Evolutionary conservation across 2,113 vertebrate species (phyloP).

Genomic region (Vireo altiloquus): DNA sequence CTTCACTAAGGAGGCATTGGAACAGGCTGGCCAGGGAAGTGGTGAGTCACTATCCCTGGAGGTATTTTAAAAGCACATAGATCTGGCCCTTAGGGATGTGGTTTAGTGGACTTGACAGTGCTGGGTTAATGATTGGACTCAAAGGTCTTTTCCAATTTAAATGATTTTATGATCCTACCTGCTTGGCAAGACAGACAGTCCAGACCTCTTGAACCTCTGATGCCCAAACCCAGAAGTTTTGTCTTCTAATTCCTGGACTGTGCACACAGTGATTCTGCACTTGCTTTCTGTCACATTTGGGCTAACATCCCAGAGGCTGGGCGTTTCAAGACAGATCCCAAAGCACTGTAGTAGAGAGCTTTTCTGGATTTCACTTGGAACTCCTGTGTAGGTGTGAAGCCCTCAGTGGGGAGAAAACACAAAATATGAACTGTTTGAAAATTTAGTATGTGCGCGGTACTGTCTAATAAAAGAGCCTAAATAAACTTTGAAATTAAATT

Average conservation of each 20-base stretch:
- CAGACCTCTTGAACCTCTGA: not conserved
- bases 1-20: not conserved
- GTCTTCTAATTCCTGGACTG: not conserved
- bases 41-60: not conserved
- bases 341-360: not conserved
- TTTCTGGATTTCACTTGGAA: not conserved
- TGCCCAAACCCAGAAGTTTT: not conserved
- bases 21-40: not conserved
- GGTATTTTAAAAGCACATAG: not conserved
- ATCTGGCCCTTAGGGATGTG: rapidly evolving
- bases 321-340: not conserved
- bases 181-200: not conserved
- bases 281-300: not conserved
- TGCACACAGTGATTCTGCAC: not conserved
- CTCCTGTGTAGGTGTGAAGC: not conserved
- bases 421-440: not conserved
- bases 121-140: not conserved
- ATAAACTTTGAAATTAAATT: not conserved
- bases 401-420: not conserved
- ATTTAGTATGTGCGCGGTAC: not conserved
- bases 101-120: not conserved
- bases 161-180: not conserved
- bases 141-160: not conserved
- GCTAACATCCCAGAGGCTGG: not conserved
- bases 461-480: not conserved